A percentile compares a stretch with the other conserved stretches of the same genome.
Conservation (phyloP, 2,888 invertebrate genomes). For the Allophyes oxyacanthae region DNA sequence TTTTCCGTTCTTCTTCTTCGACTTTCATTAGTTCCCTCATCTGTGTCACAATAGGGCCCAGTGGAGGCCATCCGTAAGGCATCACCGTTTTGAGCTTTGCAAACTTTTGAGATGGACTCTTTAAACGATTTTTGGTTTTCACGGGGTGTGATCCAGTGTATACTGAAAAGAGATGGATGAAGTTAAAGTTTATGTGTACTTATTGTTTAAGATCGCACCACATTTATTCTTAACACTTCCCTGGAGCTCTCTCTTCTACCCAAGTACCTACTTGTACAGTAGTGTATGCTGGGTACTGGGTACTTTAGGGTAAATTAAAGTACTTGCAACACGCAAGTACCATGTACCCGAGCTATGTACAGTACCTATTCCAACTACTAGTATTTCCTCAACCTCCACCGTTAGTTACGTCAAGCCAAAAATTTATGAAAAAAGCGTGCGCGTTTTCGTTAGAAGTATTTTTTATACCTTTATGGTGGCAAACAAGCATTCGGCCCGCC, state of each 20-base stretch:
- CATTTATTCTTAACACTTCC: neutral
- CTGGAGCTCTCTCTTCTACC: neutral
- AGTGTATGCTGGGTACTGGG: too few relatives aligned
- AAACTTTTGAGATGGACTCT: neutral
- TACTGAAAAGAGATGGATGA: slow-evolving; percentile 24
- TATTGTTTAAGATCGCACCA: neutral
- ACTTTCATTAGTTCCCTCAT: neutral
- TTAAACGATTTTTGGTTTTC: neutral
- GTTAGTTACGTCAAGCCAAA: too few relatives aligned
- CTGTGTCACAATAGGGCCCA: slow-evolving; percentile 16
- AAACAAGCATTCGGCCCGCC: too few relatives aligned
- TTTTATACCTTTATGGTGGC: too few relatives aligned
- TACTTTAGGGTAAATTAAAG: too few relatives aligned
- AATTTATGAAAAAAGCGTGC: too few relatives aligned
- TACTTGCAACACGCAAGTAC: too few relatives aligned
- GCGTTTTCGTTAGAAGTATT: too few relatives aligned
- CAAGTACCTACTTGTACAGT: neutral
- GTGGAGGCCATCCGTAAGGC: slow-evolving; percentile 36
- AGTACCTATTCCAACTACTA: too few relatives aligned
- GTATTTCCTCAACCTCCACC: too few relatives aligned
- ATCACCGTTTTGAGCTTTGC: slow-evolving; percentile 13
- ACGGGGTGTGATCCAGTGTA: neutral
- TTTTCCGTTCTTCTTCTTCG: neutral
- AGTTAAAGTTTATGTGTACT: neutral
- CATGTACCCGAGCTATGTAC: too few relatives aligned